phyloP scores from a whole-genome alignment of 92 coral and sea anemone genomes.

The Muricea muricata region DNA sequence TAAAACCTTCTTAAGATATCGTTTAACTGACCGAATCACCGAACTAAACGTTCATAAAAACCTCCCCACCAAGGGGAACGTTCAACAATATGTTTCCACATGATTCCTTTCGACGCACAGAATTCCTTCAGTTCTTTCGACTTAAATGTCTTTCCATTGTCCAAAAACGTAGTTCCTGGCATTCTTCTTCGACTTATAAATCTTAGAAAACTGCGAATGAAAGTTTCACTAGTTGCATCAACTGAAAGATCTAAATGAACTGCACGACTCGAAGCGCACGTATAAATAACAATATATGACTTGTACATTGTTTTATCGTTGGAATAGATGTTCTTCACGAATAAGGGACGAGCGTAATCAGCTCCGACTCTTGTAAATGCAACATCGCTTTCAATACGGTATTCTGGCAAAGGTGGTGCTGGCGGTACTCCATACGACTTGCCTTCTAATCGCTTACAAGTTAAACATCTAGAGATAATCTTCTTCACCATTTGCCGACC shows the following conservation, averaged over 20 bases:
- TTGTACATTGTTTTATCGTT: too few species aligned
- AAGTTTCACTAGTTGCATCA: too few species aligned
- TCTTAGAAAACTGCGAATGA: slow-evolving; percentile 48
- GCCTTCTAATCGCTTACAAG: slow-evolving; percentile 23
- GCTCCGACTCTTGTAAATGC: slow-evolving; percentile 39
- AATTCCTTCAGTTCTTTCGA: too few species aligned
- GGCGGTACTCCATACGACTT: background rate
- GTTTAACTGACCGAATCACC: slow-evolving; percentile 28
- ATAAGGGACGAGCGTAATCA: slow-evolving; percentile 48
- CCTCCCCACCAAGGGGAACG: too few species aligned
- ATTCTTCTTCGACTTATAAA: slow-evolving; percentile 53
- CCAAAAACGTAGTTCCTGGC: slow-evolving; percentile 25
- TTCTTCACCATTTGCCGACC: slow-evolving; percentile 23
- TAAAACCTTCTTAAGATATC: slow-evolving; percentile 46
- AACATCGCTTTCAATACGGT: slow-evolving; percentile 11
- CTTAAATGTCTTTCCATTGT: too few species aligned
- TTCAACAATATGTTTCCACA: slow-evolving; percentile 46
- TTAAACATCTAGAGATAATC: background rate
- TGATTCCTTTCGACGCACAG: slow-evolving; percentile 7
- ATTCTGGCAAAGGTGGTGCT: slow-evolving; percentile 28
- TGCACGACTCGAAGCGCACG: slow-evolving; percentile 47
- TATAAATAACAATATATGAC: slow-evolving; percentile 26
- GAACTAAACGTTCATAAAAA: slow-evolving; percentile 50
- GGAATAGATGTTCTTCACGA: too few species aligned
- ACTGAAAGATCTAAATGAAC: slow-evolving; percentile 35